phyloP scores from a whole-genome alignment of 2,888 invertebrate genomes.

The Cosmia trapezina region DNA sequence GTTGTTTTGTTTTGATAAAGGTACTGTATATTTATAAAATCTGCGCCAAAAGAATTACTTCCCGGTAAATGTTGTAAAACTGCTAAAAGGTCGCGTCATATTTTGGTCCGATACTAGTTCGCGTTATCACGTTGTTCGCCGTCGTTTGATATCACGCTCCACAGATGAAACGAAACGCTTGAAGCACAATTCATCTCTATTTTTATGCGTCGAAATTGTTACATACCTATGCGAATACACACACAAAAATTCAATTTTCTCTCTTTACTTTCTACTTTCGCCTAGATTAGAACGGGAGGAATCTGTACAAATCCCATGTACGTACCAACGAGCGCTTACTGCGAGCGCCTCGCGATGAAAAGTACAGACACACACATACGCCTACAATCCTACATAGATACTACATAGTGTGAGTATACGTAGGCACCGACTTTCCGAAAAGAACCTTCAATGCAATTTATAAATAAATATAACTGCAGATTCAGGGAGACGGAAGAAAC shows the following conservation, averaged over 20 bases:
- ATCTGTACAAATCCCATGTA: constrained; percentile 59
- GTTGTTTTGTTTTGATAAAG: constrained; percentile 14
- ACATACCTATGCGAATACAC: constrained; percentile 23
- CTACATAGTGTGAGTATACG: constrained; percentile 10
- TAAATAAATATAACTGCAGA: constrained; percentile 62
- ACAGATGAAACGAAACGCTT: constrained; percentile 46
- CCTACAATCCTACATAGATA: constrained; percentile 7
- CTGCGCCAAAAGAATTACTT: constrained; percentile 29
- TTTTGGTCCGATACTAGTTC: constrained; percentile 36
- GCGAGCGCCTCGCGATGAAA: constrained; percentile 47
- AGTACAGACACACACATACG: constrained; percentile 37
- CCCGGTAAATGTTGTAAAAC: constrained; percentile 27
- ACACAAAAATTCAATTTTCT: constrained; percentile 50
- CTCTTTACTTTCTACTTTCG: constrained; percentile 52
- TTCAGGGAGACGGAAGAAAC: constrained; percentile 48
- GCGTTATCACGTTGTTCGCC: constrained; percentile 40
- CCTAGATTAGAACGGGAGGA: constrained; percentile 56
- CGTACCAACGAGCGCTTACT: constrained; percentile 39
- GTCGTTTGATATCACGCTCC: constrained; percentile 47
- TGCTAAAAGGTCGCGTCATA: constrained; percentile 28
- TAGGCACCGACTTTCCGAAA: constrained; percentile 34
- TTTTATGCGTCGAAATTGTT: constrained; percentile 43
- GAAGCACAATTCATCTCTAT: constrained; percentile 44
- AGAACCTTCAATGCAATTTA: constrained; percentile 59
- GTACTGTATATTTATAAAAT: constrained; percentile 10